Evolutionary conservation across 2,113 vertebrate species (phyloP), one percentile per base, ranked within the genome.

Genomic region (Typhlomys cinereus): DNA sequence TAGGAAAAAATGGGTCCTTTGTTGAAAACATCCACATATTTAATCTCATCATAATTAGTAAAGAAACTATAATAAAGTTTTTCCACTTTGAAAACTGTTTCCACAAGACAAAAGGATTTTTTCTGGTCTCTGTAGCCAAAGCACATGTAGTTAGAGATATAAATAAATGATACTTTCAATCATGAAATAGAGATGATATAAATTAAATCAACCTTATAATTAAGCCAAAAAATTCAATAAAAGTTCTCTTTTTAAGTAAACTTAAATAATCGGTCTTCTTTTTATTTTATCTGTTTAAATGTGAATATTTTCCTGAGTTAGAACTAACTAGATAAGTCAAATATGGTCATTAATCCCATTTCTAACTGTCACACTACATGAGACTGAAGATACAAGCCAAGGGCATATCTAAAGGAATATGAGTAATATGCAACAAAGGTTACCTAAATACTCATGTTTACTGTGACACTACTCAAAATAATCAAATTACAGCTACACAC

Each of bases 171-270:
- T 41, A 13, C 15, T 34, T 94, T 95, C 54, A 78, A 88, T 57
- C 17, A 76, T 78, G 44, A 95, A 95, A 81, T 11, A 86, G 25
- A 80, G 15, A 76, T 34, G 78, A 90, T 52, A 71, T 78, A 96
- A 91, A 80, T 41, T 71, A 95, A 70, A 70, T 88, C 71, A 87
- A 80, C n/a, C 14, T 85, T 39, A 61, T 54, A 84, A 88, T 81
- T 84, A 86, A 79, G 59, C 14, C 76, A 59, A 29, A 93, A 84
- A 83, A 74, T 41, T 69, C 81, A 84, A 67, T 75, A n/a, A 39
- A 92, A 75, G 7, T 17, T 66, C 12, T 66, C 64, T 90, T 31
- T 48, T 52, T 67, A 69, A 91, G 41, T 29, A 36, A 80, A 50
- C 18, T 91, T 39, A 79, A 61, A 50, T 46, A 23, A 82, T 54